These are phyloP conservation scores for Cyphomyrus discorhynchus DNA, from an alignment of 2,113 vertebrate species.

Conservation along the genomic window DNA sequence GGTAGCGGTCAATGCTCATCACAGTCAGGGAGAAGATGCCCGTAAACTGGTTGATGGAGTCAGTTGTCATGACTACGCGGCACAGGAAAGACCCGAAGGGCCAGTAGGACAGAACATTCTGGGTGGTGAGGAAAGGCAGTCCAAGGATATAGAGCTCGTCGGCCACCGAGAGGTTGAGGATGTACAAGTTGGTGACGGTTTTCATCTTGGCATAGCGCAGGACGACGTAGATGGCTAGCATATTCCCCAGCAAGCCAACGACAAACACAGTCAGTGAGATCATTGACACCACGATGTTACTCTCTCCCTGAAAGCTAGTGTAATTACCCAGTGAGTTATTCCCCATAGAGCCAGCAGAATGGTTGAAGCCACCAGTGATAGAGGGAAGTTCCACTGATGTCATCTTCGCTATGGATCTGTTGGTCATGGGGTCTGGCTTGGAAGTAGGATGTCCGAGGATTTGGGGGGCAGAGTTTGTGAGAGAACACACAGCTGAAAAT, in stretches of 20 bases:
- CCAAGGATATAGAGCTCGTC: conserved; percentile 85
- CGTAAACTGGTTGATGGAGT: conserved; percentile 84
- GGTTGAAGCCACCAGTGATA: not conserved
- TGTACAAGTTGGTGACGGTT: conserved; percentile 87
- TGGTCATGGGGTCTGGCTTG: not conserved
- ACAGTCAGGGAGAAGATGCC: conserved; percentile 85
- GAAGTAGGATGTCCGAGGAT: not conserved
- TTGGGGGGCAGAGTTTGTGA: not conserved
- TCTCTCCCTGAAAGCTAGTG: conserved; percentile 40
- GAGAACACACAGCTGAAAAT: not conserved
- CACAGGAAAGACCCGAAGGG: conserved; percentile 80
- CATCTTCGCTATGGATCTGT: conserved; percentile 36
- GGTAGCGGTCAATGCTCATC: conserved; percentile 90
- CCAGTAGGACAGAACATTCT: conserved; percentile 79
- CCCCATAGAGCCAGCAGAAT: not conserved
- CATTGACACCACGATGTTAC: conserved; percentile 58
- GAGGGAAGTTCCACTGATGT: conserved; percentile 26
- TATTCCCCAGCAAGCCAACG: conserved; percentile 75
- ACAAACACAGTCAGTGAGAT: conserved; percentile 75
- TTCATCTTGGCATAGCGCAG: conserved; percentile 82
- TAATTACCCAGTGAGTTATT: not conserved
- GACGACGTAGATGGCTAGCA: conserved; percentile 79
- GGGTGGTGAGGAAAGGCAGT: conserved; percentile 78
- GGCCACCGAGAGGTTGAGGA: conserved; percentile 83
- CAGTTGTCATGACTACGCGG: conserved; percentile 74